These are phyloP conservation scores for Diadophis punctatus DNA, from an alignment of 2,113 vertebrate species.

Conservation along the genomic window DNA sequence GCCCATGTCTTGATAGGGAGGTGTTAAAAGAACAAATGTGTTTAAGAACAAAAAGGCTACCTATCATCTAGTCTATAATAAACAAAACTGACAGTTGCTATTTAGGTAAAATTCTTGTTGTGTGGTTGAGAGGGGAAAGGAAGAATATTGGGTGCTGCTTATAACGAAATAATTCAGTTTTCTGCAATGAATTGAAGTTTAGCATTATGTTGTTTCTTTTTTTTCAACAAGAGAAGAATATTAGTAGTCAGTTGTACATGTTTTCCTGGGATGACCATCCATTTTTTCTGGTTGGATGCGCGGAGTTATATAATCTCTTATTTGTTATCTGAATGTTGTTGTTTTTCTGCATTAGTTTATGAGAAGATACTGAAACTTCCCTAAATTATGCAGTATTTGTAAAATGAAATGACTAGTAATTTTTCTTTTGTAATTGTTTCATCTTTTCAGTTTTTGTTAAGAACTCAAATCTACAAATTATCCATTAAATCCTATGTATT, in stretches of 20 bases:
- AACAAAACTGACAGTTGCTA: conserved; percentile 21
- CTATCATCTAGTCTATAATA: conserved; percentile 31
- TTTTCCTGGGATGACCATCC: conserved; percentile 26
- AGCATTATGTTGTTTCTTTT: conserved; percentile 35
- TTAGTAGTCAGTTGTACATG: not conserved
- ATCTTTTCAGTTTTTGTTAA: not conserved
- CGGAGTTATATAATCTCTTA: conserved; percentile 13
- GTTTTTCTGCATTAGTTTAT: conserved; percentile 14
- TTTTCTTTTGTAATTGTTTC: not conserved
- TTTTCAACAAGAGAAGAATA: not conserved
- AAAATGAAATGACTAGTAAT: not conserved
- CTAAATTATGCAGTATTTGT: conserved; percentile 9
- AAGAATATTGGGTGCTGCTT: conserved; percentile 34
- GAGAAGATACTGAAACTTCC: not conserved
- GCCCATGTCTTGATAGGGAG: not conserved
- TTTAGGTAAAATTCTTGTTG: conserved; percentile 9
- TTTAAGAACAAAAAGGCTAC: not conserved
- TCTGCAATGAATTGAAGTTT: not conserved
- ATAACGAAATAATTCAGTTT: not conserved
- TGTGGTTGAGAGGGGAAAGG: conserved; percentile 4
- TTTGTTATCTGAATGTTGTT: not conserved
- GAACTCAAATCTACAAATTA: not conserved
- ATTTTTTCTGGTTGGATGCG: not conserved
- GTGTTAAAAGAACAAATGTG: conserved; percentile 32
- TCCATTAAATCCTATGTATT: not conserved